Evolutionary conservation across 1,140 invertebrate species (phyloP).

Genomic region (Zaprionus gabonicus): DNA sequence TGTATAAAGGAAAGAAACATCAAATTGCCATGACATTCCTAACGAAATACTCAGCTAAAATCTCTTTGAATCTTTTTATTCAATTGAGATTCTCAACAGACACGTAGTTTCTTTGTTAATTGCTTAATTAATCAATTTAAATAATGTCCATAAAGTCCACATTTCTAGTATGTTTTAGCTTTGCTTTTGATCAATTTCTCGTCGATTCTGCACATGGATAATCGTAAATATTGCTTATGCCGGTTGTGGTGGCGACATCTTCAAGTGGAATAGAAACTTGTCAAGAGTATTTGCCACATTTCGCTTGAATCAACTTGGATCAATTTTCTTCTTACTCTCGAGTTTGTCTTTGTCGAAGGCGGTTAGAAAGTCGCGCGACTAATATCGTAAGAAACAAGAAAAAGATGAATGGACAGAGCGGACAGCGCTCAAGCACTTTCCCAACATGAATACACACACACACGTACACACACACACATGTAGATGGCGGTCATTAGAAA

Average conservation of each 20-base stretch:
- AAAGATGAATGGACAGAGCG: conserved; percentile 3
- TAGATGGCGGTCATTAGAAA: conserved; percentile 64
- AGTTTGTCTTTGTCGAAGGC: neutral
- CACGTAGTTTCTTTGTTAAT: neutral
- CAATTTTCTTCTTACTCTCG: neutral
- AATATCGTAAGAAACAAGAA: conserved; percentile 8
- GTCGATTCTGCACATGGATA: neutral
- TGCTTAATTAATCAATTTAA: conserved; percentile 8
- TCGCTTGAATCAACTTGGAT: neutral
- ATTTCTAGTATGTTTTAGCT: neutral
- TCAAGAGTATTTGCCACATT: conserved; percentile 6
- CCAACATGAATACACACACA: conserved; percentile 22
- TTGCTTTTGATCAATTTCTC: neutral
- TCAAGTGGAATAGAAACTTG: neutral
- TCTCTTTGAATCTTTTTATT: neutral
- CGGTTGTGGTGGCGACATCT: neutral
- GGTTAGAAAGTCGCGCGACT: conserved; percentile 8
- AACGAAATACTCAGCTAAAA: neutral
- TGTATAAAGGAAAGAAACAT: neutral
- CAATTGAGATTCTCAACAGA: neutral
- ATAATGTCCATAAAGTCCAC: neutral
- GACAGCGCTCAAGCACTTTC: conserved; percentile 13
- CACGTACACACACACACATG: conserved; percentile 20
- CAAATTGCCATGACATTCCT: neutral
- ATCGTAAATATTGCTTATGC: neutral